Conservation (phyloP, 2,113 vertebrate genomes). For the Thalassoma bifasciatum region DNA sequence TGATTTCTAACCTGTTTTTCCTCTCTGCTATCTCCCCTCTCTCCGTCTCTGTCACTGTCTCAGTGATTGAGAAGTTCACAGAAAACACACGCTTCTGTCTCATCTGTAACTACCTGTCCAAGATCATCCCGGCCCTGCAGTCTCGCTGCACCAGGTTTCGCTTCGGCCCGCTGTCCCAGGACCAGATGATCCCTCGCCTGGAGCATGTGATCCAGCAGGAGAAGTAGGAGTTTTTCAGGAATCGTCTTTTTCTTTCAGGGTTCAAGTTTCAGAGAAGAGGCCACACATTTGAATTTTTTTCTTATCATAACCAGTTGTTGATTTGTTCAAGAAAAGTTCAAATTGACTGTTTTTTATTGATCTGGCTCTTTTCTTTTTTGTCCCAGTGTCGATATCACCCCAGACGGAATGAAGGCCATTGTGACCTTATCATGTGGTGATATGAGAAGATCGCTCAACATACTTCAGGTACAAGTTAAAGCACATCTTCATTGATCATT, state of each 20-base stretch:
- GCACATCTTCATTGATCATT: background rate
- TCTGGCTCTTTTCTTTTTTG: slow-evolving; percentile 19
- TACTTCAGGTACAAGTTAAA: slow-evolving; percentile 88
- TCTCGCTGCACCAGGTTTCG: slow-evolving; percentile 97
- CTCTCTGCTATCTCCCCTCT: background rate
- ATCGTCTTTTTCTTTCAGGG: background rate
- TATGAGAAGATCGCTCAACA: slow-evolving; percentile 96
- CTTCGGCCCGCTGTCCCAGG: slow-evolving; percentile 91
- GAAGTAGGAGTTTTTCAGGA: slow-evolving; percentile 70
- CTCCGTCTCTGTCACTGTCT: background rate
- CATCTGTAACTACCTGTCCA: slow-evolving; percentile 98
- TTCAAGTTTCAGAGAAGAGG: background rate
- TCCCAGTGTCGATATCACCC: slow-evolving; percentile 87
- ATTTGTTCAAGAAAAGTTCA: no score
- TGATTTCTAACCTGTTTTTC: background rate
- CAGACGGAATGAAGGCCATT: slow-evolving; percentile 95
- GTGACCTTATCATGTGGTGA: slow-evolving; percentile 94
- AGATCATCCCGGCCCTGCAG: slow-evolving; percentile 97
- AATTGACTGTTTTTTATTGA: background rate
- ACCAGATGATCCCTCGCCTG: slow-evolving; percentile 95
- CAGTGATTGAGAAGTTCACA: slow-evolving; percentile 98
- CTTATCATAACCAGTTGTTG: no score
- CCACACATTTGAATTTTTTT: no score
- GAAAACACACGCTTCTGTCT: slow-evolving; percentile 97
- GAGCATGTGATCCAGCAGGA: slow-evolving; percentile 90